Base-by-base conservation (phyloP, 2,797 vertebrate species). In the Lateolabrax maculatus region DNA sequence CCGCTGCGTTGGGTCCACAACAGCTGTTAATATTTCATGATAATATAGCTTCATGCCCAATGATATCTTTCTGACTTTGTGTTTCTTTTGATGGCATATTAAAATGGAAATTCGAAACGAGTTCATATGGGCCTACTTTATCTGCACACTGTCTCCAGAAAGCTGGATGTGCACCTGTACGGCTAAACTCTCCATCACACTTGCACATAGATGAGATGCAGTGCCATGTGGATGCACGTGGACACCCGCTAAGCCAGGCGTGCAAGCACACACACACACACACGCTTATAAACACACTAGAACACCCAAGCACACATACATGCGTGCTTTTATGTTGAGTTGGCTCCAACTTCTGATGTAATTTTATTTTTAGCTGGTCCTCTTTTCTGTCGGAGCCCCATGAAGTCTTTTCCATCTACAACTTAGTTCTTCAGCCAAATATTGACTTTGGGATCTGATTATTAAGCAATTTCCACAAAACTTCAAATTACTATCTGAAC, bases 371-470 rank as follows among this genome's bases (percentile, higher is more conserved):
- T 87, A 90, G 77, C 84, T 2, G 60, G 70, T 82, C 73, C 60
- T 79, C 67, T 44, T 83, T 87, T 83, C 81, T 77, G 77, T 79
- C 49, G 41, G 69, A 83, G 78, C 87, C 77, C 87, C 90, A 92
- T 94, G 83, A 93, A 94, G 91, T 90, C 89, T 91, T 95, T 77
- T 72, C 84, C 87, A 88, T 91, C 89, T 91, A 92, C 89, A 91
- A 92, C 90, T 93, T 92, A 89, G 90, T 93, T 94, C 93, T 88
- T 76, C 84, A 60, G 85, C 90, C 92, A 93, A 94, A 95, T 95
- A 94, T 94, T 94, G 93, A 95, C 93, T 95, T 94, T 93, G 92
- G 88, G 91, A 95, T 95, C 92, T 95, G 94, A 96, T 95, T 95
- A 95, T 95, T 94, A 95, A 95, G 94, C 94, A 94, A 94, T 95